These are phyloP conservation scores for Caenorhabditis becei DNA, from an alignment of 2,888 invertebrate genomes.

Conservation along the genomic window DNA sequence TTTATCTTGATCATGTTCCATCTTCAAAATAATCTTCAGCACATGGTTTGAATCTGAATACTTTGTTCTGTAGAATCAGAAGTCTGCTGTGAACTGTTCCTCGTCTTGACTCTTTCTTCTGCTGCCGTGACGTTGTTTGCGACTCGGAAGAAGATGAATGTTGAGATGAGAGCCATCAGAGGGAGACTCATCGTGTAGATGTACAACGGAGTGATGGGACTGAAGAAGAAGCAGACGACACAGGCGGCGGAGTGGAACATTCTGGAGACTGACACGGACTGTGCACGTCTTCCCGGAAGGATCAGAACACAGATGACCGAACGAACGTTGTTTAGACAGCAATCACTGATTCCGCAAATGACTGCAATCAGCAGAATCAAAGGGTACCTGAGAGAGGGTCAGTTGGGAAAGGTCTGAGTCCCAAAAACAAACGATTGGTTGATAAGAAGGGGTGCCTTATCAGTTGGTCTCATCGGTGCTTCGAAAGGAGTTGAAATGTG, in stretches of 20 bases:
- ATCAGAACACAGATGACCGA: slow-evolving; percentile 66
- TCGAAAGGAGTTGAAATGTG: slow-evolving; percentile 60
- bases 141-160: slow-evolving; percentile 34
- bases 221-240: slow-evolving; percentile 42
- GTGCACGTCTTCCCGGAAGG: slow-evolving; percentile 63
- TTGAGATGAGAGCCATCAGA: slow-evolving; percentile 33
- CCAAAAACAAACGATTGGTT: slow-evolving; percentile 38
- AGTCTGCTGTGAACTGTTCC: too few species aligned
- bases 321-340: slow-evolving; percentile 64
- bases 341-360: slow-evolving; percentile 65
- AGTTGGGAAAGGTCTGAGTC: too few species aligned
- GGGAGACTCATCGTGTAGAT: slow-evolving; percentile 56
- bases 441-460: slow-evolving; percentile 41
- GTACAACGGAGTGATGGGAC: slow-evolving; percentile 45
- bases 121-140: slow-evolving; percentile 37
- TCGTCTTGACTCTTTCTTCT: slow-evolving; percentile 26
- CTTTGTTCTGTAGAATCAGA: too few species aligned
- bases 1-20: too few species aligned
- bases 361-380: slow-evolving; percentile 25
- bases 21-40: too few species aligned
- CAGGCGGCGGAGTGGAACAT: slow-evolving; percentile 58
- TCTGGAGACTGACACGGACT: slow-evolving; percentile 71
- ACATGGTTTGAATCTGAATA: too few species aligned
- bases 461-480: slow-evolving; percentile 60
- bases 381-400: background rate